Base-by-base conservation (phyloP, 1,140 invertebrate species). In the Listronotus bonariensis region DNA sequence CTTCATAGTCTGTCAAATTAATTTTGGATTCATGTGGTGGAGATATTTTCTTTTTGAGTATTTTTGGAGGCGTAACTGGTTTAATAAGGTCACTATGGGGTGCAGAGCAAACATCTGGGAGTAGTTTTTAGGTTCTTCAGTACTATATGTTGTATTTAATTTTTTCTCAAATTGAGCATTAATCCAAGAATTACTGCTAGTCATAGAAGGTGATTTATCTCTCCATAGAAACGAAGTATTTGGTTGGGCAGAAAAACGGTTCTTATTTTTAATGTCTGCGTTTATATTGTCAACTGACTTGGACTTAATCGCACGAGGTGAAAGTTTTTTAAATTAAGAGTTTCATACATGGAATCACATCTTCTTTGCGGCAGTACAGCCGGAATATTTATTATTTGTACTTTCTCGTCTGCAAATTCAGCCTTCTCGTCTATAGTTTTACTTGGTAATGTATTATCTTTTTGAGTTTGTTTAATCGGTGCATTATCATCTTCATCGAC, bases 301-400 rank as follows among this genome's bases (percentile, higher is more conserved):
- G n/a, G 52, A 32, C 56, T 67, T 66, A 6, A 68, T 17, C 0
- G 46, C 18, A 14, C 56, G 40, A 32, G 65, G 15, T 46, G 57
- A 52, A 11, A 68, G 66, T 68, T 67, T 69, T 56, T 49, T 9
- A 71, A 32, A 20, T 72, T 65, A 12, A 68, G 40, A 5, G 68
- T 72, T 65, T 76, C 75, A 58, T 76, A 76, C 60, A 68, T 70
- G 11, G 72, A 73, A 49, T 74, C 72, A 34, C 70, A 74, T 45
- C 65, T 34, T 40, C 67, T 36, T 53, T 68, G 69, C 9, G 70
- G 68, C 18, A 68, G 51, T 7, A 65, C 62, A 11, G 63, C 54
- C 34, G 69, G 69, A 52, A 73, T 70, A 51, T 68, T 73, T 18
- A 72, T 55, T 32, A 68, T 70, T 65, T 70, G 54, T 55, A 71